Base-by-base conservation (phyloP, 2,113 vertebrate species). In the Mormyrus lacerda region DNA sequence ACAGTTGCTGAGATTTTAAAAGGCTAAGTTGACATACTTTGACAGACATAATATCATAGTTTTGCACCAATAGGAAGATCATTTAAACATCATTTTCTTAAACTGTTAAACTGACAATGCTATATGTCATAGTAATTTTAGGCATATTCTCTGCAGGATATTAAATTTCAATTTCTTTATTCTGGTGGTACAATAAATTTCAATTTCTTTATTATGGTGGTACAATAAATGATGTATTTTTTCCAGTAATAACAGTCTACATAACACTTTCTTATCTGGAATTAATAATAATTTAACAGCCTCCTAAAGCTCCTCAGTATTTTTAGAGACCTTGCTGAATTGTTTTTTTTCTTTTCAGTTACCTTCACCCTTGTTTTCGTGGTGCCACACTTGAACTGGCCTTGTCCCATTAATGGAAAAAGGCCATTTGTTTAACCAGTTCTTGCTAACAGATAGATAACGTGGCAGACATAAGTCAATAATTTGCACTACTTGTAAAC, bases 401-500 rank as follows among this genome's bases (percentile, higher is more conserved):
- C 51, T 45, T 89, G 79, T 39, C 51, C 39, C 24, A 8, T 84
- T 58, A 61, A 31, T 15, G 48, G 48, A 65, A 61, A 87, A 87
- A 84, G 42, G 48, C n/a, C 35, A 42, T 19, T 15, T 45, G n/a
- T 89, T 51, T 48, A 19, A 50, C 47, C 88, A n/a, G 69, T 27
- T 35, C 7, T 10, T 89, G 45, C 47, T 79, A 69, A 83, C 88
- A 88, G 19, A 42, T 19, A 24, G 50, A 55, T 89, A 89, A 88
- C 11, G 24, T 48, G 19, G 79, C 51, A 89, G 79, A 88, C 45
- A 55, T 61, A n/a, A 58, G 76, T 89, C 88, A 84, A 89, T 61
- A 85, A 45, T 45, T 89, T 89, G 76, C 50, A 53, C 39, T n/a
- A 50, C 51, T 24, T 89, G 73, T 83, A 55, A 55, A 89, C 88